phyloP scores from a whole-genome alignment of 2,797 vertebrate species.

The Tadarida brasiliensis region DNA sequence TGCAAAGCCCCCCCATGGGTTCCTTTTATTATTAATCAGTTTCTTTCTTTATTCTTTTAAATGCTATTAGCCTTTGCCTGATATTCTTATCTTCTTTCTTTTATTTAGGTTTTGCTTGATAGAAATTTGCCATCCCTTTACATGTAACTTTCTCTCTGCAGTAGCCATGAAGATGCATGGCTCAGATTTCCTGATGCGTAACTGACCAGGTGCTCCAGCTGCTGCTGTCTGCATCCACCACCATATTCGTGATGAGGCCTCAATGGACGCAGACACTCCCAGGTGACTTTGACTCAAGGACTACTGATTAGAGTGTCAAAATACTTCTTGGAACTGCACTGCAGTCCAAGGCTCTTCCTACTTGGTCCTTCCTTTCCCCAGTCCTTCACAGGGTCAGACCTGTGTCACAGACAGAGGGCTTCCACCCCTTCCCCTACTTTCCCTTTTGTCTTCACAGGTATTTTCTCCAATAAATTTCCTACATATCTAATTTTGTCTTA shows the following conservation, averaged over 20 bases:
- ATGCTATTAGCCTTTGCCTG: neutral
- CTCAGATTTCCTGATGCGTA: neutral
- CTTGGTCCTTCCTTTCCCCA: neutral
- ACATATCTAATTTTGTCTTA: neutral
- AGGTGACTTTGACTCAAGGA: neutral
- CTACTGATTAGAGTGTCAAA: neutral
- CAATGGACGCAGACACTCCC: neutral
- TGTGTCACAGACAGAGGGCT: neutral
- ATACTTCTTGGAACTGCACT: neutral
- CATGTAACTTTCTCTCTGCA: neutral
- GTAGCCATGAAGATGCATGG: neutral
- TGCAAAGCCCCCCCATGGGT: neutral
- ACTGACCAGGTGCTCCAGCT: no score
- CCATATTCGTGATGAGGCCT: neutral
- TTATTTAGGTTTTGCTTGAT: constrained; percentile 5
- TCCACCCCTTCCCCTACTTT: neutral
- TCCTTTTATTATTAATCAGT: neutral
- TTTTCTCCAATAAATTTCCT: neutral
- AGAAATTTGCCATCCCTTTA: neutral
- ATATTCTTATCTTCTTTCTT: neutral
- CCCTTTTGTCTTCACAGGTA: neutral
- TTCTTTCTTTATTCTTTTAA: constrained; percentile 39
- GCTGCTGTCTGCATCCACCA: neutral
- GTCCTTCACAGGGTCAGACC: neutral
- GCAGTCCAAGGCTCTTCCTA: neutral